Evolutionary conservation across 1,140 invertebrate species (phyloP).

Genomic region (Drosophila subobscura): DNA sequence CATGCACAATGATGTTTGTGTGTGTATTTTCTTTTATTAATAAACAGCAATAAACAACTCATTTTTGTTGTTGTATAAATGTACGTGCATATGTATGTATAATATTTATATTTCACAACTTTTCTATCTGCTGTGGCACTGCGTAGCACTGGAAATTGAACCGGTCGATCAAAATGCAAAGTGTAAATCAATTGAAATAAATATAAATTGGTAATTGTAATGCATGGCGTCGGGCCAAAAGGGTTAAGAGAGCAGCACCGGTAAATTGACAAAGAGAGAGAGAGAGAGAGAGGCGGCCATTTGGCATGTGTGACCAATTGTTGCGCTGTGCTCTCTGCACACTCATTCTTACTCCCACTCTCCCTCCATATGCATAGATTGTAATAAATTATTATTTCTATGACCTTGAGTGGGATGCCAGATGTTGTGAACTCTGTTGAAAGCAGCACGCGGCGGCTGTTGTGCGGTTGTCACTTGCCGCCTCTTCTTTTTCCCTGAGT

Average conservation of each 20-base stretch:
- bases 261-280: neutral
- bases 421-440: conserved; percentile 37
- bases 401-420: conserved; percentile 54
- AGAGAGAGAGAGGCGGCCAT: neutral
- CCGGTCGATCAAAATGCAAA: conserved; percentile 4
- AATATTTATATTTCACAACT: conserved; percentile 11
- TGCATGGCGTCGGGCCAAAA: conserved; percentile 16
- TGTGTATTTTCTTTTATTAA: conserved; percentile 33
- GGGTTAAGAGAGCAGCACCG: conserved; percentile 1
- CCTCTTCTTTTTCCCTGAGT: conserved; percentile 19
- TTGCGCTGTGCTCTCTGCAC: conserved; percentile 9
- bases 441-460: conserved; percentile 13
- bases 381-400: conserved; percentile 39
- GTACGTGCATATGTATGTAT: conserved; percentile 20
- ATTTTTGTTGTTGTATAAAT: conserved; percentile 25
- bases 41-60: conserved; percentile 40
- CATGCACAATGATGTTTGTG: neutral
- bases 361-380: conserved; percentile 36
- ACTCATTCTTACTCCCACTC: neutral
- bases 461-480: conserved; percentile 9
- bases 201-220: conserved; percentile 26
- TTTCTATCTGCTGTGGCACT: neutral
- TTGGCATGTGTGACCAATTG: conserved; percentile 4
- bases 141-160: conserved; percentile 19
- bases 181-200: conserved; percentile 4